phyloP scores from a whole-genome alignment of 2,113 vertebrate genomes.

The Ibidorhyncha struthersii region DNA sequence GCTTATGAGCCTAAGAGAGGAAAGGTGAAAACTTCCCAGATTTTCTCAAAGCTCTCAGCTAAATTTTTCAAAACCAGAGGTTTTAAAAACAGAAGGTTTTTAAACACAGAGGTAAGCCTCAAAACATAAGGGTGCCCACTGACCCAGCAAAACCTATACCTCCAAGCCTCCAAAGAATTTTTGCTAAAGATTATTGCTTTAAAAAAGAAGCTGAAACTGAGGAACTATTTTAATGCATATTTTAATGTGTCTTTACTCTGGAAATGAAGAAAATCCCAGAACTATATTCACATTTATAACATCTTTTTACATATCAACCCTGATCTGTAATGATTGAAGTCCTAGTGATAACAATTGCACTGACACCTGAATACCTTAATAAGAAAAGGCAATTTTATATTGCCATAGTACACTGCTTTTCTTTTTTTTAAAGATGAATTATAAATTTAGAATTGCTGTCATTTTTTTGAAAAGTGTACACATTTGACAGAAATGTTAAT shows the following conservation, averaged over 20 bases:
- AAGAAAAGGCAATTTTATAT: conserved; percentile 27
- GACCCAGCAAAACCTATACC: background rate
- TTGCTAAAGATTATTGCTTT: background rate
- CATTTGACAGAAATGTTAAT: background rate
- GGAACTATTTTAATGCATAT: background rate
- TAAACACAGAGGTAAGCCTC: background rate
- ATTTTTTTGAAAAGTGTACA: background rate
- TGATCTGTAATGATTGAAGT: background rate
- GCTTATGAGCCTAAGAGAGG: background rate
- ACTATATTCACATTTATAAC: background rate
- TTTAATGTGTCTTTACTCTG: background rate
- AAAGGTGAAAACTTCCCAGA: background rate
- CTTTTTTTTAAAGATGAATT: background rate
- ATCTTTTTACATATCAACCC: background rate
- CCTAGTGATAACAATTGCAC: background rate
- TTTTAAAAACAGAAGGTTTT: background rate
- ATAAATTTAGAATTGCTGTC: conserved; percentile 7
- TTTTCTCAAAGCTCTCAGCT: background rate
- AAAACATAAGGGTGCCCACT: background rate
- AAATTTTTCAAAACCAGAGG: background rate
- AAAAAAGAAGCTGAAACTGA: background rate
- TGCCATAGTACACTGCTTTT: background rate
- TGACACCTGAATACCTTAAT: background rate
- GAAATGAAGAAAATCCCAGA: background rate
- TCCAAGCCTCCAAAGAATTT: background rate